Evolutionary conservation across 2,888 invertebrate genomes (phyloP), one percentile per base, ranked within the genome.

Genomic region (Drosophila flavopinicola): DNA sequence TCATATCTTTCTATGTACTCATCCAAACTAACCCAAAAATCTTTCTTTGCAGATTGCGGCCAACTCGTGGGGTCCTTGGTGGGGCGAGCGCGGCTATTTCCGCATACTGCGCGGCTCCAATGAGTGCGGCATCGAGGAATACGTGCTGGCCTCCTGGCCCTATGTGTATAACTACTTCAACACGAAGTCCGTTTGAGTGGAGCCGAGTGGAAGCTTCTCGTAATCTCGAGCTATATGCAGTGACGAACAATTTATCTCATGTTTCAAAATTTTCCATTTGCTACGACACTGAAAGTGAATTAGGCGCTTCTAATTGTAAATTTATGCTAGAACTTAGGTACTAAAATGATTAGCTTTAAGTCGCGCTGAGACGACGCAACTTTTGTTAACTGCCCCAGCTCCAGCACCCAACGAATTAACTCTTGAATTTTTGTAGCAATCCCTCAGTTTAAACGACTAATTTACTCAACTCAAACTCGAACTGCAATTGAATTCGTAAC

Each of bases 61-160:
- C 41, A 99, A 99, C 92, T 97, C 97, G 27, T 99, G 99, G 99
- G 98, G 99, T 6, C 87, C 91, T 0, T 92, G 94, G 75, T 99
- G 98, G 98, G 99, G 98, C 7, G 98, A 98, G 89, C 92, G 94
- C 66, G 99, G 99, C 0, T 95, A 94, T 89, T 98, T 99, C 94
- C 94, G 95, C 61, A 98, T 99, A 80, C 91, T 93, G 4, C 94
- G 96, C 57, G 98, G 98, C 35, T 91, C 89, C 51, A 96, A 98
- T 92, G 98, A 98, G 89, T 96, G 97, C 85, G 95, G 95, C 74
- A 98, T 99, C 87, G 98, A 99, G 89, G 94, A 94, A 1, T 98
- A 96, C 90, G 96, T 98, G 3, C 92, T 98, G 42, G 96, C 94
- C 7, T 94, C 95, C 6, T 95, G 96, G 94, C 91, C 91, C 35